Evolutionary conservation across 2,113 vertebrate species (phyloP), one percentile per base, ranked within the genome.

Genomic region (Rhabdornis inornatus): DNA sequence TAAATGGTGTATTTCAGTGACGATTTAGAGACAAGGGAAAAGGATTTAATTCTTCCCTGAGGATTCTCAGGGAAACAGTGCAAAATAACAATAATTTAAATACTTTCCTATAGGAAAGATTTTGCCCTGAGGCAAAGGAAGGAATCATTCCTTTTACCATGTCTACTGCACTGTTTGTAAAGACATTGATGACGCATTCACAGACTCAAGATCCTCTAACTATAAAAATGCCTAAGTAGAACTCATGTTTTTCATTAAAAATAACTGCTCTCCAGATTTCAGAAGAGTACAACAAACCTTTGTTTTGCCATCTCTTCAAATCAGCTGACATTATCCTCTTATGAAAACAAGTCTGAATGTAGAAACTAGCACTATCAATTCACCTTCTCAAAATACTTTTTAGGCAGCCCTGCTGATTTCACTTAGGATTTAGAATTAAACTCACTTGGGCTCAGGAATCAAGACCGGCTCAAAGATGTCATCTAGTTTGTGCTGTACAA

Each of bases 401-500:
- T 33, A 65, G 52, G 40, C 21, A 70, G 56, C 15, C 30, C 31
- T 68, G 47, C 1, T n/a, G 22, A n/a, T 47, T 87, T 68, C 21
- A 59, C 31, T 63, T 61, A 82, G 2, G 42, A 55, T 28, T 45
- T 93, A 60, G 42, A 85, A 52, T 6, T 42, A 35, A 57, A 98
- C 98, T 98, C 97, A 99, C 99, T 99, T 99, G 65, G 98, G 99
- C 89, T 99, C 99, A 37, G 99, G 99, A 97, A 99, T 99, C 96
- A 98, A 97, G 90, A 99, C 98, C 2, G 99, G 99, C 87, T 99
- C 99, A 96, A 99, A 98, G 89, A 99, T 99, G 94, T 99, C 99
- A 84, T 99, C 99, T 87, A 99, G 98, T 92, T 99, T 99, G 98
- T 99, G 99, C 91, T 99, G 99, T 63, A 99, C 99, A 31, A 99